Conservation (phyloP, 2,888 invertebrate species). For the Onthophagus sagittarius region DNA sequence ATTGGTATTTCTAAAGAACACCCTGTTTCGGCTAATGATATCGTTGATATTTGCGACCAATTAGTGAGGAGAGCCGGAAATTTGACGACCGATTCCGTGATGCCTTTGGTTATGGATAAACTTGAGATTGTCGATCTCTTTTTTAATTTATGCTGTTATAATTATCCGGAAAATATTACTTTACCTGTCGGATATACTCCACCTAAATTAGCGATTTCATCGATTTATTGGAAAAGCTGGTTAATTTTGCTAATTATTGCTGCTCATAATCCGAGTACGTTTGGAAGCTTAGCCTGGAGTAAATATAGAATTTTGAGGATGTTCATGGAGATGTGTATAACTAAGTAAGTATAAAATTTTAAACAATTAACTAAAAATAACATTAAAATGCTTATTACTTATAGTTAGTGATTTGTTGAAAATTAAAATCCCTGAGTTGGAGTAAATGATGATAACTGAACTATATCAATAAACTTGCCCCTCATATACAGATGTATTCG, state of each 20-base stretch:
- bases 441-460: too few species aligned
- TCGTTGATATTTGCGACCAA: slow-evolving; percentile 81
- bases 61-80: slow-evolving; percentile 80
- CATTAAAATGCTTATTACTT: too few species aligned
- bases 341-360: slow-evolving; percentile 60
- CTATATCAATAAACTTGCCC: too few species aligned
- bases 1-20: slow-evolving; percentile 71
- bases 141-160: slow-evolving; percentile 86
- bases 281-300: slow-evolving; percentile 84
- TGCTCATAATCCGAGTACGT: slow-evolving; percentile 86
- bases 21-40: slow-evolving; percentile 76
- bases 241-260: slow-evolving; percentile 79
- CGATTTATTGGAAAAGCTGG: slow-evolving; percentile 95
- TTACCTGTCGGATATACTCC: slow-evolving; percentile 78
- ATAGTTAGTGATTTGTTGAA: too few species aligned
- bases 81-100: slow-evolving; percentile 67
- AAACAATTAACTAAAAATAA: too few species aligned
- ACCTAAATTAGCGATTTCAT: slow-evolving; percentile 86
- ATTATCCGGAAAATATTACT: slow-evolving; percentile 88
- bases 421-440: too few species aligned
- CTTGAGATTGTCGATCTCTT: slow-evolving; percentile 84
- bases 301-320: slow-evolving; percentile 86
- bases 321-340: slow-evolving; percentile 95
- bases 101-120: slow-evolving; percentile 72
- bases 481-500: too few species aligned